Evolutionary conservation across 2,113 vertebrate species (phyloP).

Genomic region (Cettia cetti): DNA sequence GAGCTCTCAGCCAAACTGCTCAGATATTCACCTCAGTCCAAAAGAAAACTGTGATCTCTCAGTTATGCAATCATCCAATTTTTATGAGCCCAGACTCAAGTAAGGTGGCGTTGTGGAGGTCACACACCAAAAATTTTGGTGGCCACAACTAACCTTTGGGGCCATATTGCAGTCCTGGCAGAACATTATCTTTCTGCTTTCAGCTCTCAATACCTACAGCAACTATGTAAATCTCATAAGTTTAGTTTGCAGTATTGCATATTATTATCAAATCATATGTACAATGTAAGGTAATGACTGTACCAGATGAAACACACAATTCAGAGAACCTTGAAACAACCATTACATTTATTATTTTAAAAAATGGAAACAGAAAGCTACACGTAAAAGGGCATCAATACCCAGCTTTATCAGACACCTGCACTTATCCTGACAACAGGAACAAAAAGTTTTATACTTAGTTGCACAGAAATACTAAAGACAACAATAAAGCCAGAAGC

Average conservation of each 20-base stretch:
- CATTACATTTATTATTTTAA: not conserved
- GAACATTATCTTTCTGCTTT: not conserved
- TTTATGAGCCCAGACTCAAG: not conserved
- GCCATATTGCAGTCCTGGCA: not conserved
- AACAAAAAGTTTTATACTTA: not conserved
- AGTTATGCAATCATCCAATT: not conserved
- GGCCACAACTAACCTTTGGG: not conserved
- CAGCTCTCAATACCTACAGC: not conserved
- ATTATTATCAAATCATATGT: not conserved
- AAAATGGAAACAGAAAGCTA: not conserved
- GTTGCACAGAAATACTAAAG: not conserved
- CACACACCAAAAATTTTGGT: not conserved
- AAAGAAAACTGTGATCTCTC: not conserved
- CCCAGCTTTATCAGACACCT: not conserved
- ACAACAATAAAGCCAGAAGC: not conserved
- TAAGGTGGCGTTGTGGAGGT: not conserved
- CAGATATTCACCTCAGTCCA: not conserved
- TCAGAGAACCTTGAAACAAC: not conserved
- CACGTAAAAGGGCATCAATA: not conserved
- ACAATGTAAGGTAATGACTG: not conserved
- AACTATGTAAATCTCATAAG: not conserved
- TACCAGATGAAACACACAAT: not conserved
- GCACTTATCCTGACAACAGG: not conserved
- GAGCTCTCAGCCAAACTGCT: not conserved
- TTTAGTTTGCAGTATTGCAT: not conserved